Percentiles rank a stretch among this genome's conserved stretches.
Conservation (phyloP, 2,797 vertebrate genomes). For the Tangara arthus region DNA sequence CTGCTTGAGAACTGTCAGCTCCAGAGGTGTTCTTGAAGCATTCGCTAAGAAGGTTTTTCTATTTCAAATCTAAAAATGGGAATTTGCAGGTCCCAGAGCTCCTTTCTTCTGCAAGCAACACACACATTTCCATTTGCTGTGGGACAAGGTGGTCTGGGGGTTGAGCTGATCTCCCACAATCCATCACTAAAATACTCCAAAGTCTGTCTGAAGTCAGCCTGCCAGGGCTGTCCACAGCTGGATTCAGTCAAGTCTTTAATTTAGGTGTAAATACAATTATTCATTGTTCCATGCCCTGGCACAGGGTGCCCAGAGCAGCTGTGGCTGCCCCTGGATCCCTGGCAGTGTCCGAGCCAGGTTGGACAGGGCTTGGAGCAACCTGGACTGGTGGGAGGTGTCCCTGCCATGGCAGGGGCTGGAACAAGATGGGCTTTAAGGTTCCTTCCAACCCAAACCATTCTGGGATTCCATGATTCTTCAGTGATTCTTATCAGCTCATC, state of each 20-base stretch:
- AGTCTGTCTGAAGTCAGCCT: not conserved
- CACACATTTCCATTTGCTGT: not conserved
- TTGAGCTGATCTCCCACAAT: not conserved
- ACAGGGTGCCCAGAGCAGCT: not conserved
- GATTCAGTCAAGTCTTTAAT: not conserved
- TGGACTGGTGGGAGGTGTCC: not conserved
- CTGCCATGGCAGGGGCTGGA: not conserved
- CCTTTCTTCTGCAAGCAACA: not conserved
- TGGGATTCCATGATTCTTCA: not conserved
- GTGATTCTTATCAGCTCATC: not conserved
- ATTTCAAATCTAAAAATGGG: not conserved
- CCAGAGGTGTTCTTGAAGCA: not conserved
- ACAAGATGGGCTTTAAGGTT: not conserved
- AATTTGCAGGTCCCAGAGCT: not conserved
- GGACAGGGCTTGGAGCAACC: fast-evolving
- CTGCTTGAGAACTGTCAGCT: not conserved
- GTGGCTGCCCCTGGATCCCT: not conserved
- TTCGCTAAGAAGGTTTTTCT: not conserved
- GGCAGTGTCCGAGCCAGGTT: fast-evolving
- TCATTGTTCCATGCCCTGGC: not conserved
- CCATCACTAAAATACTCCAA: not conserved
- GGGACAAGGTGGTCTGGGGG: not conserved
- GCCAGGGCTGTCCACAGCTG: not conserved
- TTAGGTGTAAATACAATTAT: not conserved
- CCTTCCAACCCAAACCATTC: not conserved